Conservation (phyloP, 2,888 invertebrate species). For the Zygogramma bicolorata region DNA sequence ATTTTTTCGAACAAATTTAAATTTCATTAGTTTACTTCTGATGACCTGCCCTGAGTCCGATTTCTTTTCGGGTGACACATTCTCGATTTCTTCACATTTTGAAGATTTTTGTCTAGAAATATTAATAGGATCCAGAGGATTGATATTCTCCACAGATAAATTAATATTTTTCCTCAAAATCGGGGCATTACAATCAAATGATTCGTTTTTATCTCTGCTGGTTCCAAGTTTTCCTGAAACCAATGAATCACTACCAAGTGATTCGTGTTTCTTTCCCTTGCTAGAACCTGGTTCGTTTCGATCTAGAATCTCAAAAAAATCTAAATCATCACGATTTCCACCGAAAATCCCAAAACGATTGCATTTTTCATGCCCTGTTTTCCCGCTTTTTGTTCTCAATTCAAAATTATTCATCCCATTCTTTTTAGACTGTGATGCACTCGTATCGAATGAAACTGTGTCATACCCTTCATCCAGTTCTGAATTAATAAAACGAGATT, state of each 20-base stretch:
- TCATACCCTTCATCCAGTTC: slow-evolving; percentile 25
- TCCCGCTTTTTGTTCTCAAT: neutral
- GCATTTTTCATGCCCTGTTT: neutral
- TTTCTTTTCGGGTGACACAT: slow-evolving; percentile 35
- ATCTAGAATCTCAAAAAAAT: neutral
- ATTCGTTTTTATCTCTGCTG: neutral
- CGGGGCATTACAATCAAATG: neutral
- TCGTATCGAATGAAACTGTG: slow-evolving; percentile 9
- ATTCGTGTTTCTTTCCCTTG: neutral
- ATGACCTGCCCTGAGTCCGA: neutral
- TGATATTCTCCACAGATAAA: neutral
- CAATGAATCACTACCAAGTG: too few relatives aligned
- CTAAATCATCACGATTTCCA: neutral
- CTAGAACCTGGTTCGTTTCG: neutral
- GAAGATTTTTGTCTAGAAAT: neutral
- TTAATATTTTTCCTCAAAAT: neutral
- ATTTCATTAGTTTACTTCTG: slow-evolving; percentile 44
- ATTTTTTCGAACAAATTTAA: slow-evolving; percentile 19
- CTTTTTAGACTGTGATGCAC: neutral
- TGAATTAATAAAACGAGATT: neutral
- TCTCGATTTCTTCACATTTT: neutral
- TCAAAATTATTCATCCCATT: neutral
- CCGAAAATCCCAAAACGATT: neutral
- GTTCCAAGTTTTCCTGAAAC: neutral
- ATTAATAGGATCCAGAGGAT: neutral